phyloP scores from a whole-genome alignment of 1,140 invertebrate genomes.

The Drosophila ficusphila region DNA sequence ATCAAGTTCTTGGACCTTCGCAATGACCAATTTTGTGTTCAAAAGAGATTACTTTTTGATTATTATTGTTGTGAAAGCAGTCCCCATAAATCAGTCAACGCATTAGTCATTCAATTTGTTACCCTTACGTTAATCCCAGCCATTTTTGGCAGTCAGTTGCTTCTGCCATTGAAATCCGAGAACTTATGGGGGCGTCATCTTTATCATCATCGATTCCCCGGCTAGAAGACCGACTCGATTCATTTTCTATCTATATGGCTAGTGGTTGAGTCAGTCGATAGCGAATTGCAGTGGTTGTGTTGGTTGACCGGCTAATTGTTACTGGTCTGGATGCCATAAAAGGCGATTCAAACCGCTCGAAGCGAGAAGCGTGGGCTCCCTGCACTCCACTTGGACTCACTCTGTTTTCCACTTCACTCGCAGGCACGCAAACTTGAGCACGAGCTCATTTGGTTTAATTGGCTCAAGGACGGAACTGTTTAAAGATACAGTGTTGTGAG shows the following conservation, averaged over 20 bases:
- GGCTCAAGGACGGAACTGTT: constrained; percentile 59
- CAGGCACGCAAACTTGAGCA: constrained; percentile 11
- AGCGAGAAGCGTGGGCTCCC: constrained; percentile 21
- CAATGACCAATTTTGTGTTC: too few species aligned
- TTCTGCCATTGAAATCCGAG: constrained; percentile 28
- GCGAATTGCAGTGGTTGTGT: constrained; percentile 12
- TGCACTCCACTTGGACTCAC: constrained; percentile 11
- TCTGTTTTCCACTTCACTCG: constrained; percentile 18
- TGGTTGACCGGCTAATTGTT: constrained; percentile 49
- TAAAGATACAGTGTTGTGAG: neutral
- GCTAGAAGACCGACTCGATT: neutral
- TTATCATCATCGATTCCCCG: neutral
- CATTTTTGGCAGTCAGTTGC: constrained; percentile 29
- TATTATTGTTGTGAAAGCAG: neutral
- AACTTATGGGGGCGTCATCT: constrained; percentile 31
- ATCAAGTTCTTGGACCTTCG: too few species aligned
- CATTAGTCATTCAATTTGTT: constrained; percentile 11
- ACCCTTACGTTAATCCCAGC: constrained; percentile 13
- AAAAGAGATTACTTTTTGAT: too few species aligned
- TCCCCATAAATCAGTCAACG: neutral
- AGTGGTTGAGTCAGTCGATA: constrained; percentile 19
- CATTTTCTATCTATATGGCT: constrained; percentile 11
- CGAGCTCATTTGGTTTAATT: constrained; percentile 54
- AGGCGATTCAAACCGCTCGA: constrained; percentile 14
- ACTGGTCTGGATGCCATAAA: constrained; percentile 32